Evolutionary conservation across 2,113 vertebrate species (phyloP).

Genomic region (Opisthocomus hoazin): DNA sequence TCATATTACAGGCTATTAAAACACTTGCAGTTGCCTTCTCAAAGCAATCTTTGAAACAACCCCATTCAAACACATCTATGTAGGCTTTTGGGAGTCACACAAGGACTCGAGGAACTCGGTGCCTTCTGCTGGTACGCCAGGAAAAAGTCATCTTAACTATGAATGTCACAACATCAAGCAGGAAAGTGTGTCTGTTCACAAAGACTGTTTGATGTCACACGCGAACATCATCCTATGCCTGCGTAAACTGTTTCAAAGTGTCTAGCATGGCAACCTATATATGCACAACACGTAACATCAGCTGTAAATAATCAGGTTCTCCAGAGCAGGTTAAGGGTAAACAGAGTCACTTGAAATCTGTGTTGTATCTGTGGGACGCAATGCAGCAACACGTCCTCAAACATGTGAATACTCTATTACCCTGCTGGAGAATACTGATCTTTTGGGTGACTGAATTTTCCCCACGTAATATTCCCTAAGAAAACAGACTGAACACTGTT

Average conservation of each 20-base stretch:
- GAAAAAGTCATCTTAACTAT: not conserved
- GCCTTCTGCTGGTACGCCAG: not conserved
- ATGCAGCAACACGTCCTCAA: not conserved
- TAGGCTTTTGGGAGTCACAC: not conserved
- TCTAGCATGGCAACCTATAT: not conserved
- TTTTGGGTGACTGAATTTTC: not conserved
- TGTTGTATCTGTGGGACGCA: not conserved
- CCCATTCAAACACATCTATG: not conserved
- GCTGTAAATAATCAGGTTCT: not conserved
- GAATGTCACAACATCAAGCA: not conserved
- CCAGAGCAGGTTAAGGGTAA: not conserved
- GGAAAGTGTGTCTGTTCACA: not conserved
- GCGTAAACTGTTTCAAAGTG: not conserved
- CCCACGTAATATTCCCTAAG: not conserved
- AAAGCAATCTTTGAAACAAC: not conserved
- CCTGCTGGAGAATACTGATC: not conserved
- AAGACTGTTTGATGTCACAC: not conserved
- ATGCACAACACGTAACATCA: fast-evolving
- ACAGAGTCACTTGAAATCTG: not conserved
- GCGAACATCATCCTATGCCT: not conserved
- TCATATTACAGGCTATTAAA: not conserved
- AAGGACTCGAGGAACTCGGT: not conserved
- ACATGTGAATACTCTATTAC: not conserved
- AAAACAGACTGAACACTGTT: not conserved
- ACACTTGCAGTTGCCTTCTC: not conserved